Conservation (phyloP, 1,140 invertebrate species). For the Ceratina australensis region DNA sequence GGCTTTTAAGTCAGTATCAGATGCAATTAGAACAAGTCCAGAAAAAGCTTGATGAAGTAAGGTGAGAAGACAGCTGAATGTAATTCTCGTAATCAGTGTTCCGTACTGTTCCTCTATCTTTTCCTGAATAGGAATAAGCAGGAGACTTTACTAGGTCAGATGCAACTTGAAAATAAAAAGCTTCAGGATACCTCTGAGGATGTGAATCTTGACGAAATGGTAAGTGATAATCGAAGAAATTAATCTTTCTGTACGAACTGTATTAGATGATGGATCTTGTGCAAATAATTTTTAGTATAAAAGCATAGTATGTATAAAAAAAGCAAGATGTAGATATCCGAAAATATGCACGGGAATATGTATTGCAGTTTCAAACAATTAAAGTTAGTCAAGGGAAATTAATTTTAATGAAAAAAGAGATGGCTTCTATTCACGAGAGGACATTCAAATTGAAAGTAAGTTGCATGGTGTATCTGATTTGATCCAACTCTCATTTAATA, state of each 20-base stretch:
- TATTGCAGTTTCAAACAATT: slow-evolving; percentile 67
- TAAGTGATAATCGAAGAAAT: slow-evolving; percentile 45
- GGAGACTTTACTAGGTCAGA: slow-evolving; percentile 69
- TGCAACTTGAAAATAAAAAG: slow-evolving; percentile 75
- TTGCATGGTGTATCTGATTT: slow-evolving; percentile 10
- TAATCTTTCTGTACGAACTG: not conserved
- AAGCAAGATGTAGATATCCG: not conserved
- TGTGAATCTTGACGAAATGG: slow-evolving; percentile 73
- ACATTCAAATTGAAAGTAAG: slow-evolving; percentile 75
- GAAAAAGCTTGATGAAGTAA: slow-evolving; percentile 73
- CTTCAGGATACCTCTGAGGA: slow-evolving; percentile 70
- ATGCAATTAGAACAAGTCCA: slow-evolving; percentile 69
- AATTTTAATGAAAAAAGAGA: slow-evolving; percentile 73
- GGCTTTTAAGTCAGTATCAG: slow-evolving; percentile 72
- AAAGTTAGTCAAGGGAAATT: slow-evolving; percentile 75
- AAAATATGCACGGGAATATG: slow-evolving; percentile 15
- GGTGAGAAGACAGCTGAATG: slow-evolving; percentile 61
- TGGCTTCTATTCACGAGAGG: slow-evolving; percentile 72
- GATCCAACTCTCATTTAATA: not conserved
- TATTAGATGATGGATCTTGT: slow-evolving; percentile 30
- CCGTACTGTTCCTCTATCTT: slow-evolving; percentile 10
- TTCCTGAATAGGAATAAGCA: slow-evolving; percentile 71
- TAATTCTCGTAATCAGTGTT: not conserved
- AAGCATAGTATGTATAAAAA: not conserved
- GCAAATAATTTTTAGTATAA: slow-evolving; percentile 29